phyloP scores from a whole-genome alignment of 2,113 vertebrate genomes.

The Phalacrocorax brasilianus region DNA sequence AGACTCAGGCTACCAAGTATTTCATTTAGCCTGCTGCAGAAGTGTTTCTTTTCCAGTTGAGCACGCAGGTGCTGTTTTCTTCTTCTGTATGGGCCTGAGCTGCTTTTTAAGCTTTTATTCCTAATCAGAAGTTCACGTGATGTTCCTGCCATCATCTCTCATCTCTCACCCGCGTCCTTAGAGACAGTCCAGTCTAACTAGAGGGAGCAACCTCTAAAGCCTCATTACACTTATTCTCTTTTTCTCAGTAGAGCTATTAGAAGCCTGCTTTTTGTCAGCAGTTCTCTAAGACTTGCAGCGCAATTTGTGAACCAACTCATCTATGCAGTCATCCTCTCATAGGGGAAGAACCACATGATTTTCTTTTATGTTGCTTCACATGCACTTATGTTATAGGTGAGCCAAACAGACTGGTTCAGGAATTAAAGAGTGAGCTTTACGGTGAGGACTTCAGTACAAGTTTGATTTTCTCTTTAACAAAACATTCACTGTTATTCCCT shows the following conservation, averaged over 20 bases:
- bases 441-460: not conserved
- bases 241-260: conserved; percentile 34
- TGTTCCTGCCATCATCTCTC: not conserved
- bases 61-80: not conserved
- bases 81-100: not conserved
- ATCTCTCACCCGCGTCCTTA: not conserved
- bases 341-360: conserved; percentile 20
- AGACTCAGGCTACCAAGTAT: not conserved
- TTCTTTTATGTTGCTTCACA: conserved; percentile 63
- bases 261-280: conserved; percentile 58
- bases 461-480: not conserved
- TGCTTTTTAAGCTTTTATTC: not conserved
- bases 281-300: not conserved
- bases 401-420: conserved; percentile 51
- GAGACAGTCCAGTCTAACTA: conserved; percentile 15
- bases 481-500: not conserved
- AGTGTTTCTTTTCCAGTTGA: not conserved
- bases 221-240: conserved; percentile 4
- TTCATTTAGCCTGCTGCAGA: not conserved
- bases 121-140: not conserved
- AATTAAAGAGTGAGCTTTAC: conserved; percentile 51
- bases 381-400: not conserved
- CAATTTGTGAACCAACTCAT: conserved; percentile 39
- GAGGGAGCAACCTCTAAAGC: not conserved
- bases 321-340: conserved; percentile 34